Base-by-base conservation (phyloP, 2,888 invertebrate species). In the Cheilosia impressa region DNA sequence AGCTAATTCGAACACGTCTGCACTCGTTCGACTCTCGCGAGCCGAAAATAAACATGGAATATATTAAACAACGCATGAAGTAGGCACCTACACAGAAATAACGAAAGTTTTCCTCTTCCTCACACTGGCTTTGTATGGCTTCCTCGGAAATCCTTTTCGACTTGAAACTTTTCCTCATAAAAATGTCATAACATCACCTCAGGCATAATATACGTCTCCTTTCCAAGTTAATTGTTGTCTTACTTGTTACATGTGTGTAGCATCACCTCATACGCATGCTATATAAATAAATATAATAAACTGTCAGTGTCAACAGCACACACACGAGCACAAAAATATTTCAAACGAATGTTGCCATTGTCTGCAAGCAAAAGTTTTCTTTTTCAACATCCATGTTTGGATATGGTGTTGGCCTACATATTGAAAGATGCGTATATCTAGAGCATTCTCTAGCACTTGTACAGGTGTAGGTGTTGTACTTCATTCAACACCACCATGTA, bases 181-280 rank as follows among this genome's bases (percentile, higher is more conserved):
- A 81, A 81, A 81, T 76, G 81, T 76, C 81, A 71, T 60, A 81
- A 81, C 76, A 81, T 62, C 76, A 81, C 81, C 81, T 76, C 57
- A 52, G 45, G 76, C 76, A 81, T 58, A 76, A 45, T 58, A 76
- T 50, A 71, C 58, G 63, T 77, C 58, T 71, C 43, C 17, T 55
- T 76, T 76, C 57, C 52, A 81, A 63, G 76, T 68, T 76, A 76
- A 81, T 76, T 81, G 81, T 69, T 76, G 63, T 81, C 63, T 69
- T 69, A 76, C 52, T 76, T 75, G 58, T 71, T 71, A 69, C 63
- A 53, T 45, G 69, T 63, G n/a, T 62, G 63, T 55, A 65, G 57
- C 41, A 27, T 66, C 31, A 2, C 50, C 22, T 50, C 57, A 57
- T 47, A 65, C 10, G 24, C 52, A 24, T 15, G 17, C 9, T 47